Percentiles rank a stretch among this genome's conserved stretches.
Evolutionary conservation across 1,140 invertebrate genomes (phyloP).

Genomic region (Reticulitermes speratus): DNA sequence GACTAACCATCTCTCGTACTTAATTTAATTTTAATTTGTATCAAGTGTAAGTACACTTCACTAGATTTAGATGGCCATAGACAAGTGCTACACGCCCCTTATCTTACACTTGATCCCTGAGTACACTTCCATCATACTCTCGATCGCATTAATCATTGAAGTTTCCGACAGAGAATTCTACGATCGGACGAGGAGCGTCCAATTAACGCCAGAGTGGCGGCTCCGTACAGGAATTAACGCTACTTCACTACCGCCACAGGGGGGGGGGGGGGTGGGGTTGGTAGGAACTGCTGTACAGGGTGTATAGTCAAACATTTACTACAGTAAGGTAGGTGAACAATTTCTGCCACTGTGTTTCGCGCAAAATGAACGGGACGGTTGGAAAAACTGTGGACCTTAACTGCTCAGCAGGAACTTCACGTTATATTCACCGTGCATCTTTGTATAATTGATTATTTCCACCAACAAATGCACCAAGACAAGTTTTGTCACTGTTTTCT

Average conservation of each 20-base stretch:
- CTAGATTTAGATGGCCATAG: not conserved
- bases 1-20: not conserved
- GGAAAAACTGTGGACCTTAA: too few species aligned
- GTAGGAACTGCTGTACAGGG: not conserved
- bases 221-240: not conserved
- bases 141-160: not conserved
- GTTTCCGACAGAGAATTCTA: not conserved
- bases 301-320: too few species aligned
- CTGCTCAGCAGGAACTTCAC: too few species aligned
- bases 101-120: not conserved
- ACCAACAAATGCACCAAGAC: too few species aligned
- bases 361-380: too few species aligned
- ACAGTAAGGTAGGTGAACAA: too few species aligned
- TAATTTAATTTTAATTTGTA: not conserved
- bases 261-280: too few species aligned
- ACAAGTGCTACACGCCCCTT: not conserved
- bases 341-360: too few species aligned
- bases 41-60: not conserved
- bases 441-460: too few species aligned
- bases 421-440: too few species aligned
- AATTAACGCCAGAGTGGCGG: not conserved
- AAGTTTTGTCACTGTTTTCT: too few species aligned
- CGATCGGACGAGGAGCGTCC: constrained; percentile 1
- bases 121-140: not conserved
- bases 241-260: not conserved